These are phyloP conservation scores for Paedocypris micromegethes DNA, from an alignment of 2,797 vertebrate species.

Conservation along the genomic window DNA sequence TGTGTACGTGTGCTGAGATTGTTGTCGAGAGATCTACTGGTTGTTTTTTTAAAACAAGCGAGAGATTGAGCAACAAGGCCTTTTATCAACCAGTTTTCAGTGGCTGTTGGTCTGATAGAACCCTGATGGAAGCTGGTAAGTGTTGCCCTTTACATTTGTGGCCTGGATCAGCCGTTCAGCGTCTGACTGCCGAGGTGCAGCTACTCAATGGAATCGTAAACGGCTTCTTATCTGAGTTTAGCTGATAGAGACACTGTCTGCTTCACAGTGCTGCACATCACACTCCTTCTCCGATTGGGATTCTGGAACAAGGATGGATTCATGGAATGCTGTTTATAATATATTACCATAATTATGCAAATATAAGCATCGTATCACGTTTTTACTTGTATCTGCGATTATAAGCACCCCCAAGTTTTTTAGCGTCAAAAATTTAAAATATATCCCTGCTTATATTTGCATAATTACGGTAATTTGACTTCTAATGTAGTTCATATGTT, in stretches of 20 bases:
- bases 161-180: conserved; percentile 63
- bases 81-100: conserved; percentile 19
- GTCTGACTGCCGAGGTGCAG: conserved; percentile 41
- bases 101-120: conserved; percentile 44
- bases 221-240: conserved; percentile 51
- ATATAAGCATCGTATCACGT: too few species aligned
- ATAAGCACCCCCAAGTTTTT: too few species aligned
- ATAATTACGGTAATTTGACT: too few species aligned
- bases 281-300: too few species aligned
- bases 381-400: too few species aligned
- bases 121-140: conserved; percentile 59
- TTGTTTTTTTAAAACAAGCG: not conserved
- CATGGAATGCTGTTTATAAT: too few species aligned
- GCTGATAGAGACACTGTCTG: conserved; percentile 25
- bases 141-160: conserved; percentile 54
- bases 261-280: not conserved
- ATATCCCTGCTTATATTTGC: too few species aligned
- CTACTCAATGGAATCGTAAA: conserved; percentile 50
- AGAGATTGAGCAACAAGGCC: conserved; percentile 3
- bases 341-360: too few species aligned
- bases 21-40: not conserved
- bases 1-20: too few species aligned
- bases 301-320: too few species aligned
- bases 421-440: too few species aligned
- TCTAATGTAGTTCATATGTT: too few species aligned